Conservation (phyloP, 2,888 invertebrate genomes). For the Furcula furcula region DNA sequence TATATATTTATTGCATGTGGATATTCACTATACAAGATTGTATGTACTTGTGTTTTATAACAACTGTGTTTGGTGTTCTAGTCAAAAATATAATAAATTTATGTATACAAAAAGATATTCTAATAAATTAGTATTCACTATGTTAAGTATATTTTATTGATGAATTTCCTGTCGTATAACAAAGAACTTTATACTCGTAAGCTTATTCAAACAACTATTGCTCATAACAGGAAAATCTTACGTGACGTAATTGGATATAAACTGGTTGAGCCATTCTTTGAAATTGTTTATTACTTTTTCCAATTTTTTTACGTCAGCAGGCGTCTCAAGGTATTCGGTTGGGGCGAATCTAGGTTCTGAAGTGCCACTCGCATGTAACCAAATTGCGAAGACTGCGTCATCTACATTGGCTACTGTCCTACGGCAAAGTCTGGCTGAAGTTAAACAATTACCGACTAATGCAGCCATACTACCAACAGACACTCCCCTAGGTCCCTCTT, state of each 20-base stretch:
- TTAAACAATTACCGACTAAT: slow-evolving; percentile 51
- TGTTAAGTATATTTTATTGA: too few relatives aligned
- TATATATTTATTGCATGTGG: too few relatives aligned
- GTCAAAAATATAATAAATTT: too few relatives aligned
- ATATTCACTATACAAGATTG: too few relatives aligned
- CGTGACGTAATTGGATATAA: slow-evolving; percentile 38
- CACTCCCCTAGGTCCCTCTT: slow-evolving; percentile 52
- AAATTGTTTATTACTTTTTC: slow-evolving; percentile 56
- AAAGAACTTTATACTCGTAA: too few relatives aligned
- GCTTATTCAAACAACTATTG: not conserved
- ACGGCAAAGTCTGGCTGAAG: slow-evolving; percentile 63
- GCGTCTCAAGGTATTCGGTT: slow-evolving; percentile 63
- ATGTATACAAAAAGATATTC: too few relatives aligned
- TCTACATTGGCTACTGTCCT: slow-evolving; percentile 50
- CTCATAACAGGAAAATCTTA: slow-evolving; percentile 21
- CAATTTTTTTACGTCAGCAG: slow-evolving; percentile 51
- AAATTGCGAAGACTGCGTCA: slow-evolving; percentile 69
- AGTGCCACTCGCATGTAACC: slow-evolving; percentile 65
- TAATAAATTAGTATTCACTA: too few relatives aligned
- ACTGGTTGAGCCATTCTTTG: slow-evolving; percentile 62
- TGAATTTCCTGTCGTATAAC: not conserved
- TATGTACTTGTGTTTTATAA: too few relatives aligned
- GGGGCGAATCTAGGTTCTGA: slow-evolving; percentile 67
- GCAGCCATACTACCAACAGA: slow-evolving; percentile 56
- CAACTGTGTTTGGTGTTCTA: too few relatives aligned